These are phyloP conservation scores for Globodera rostochiensis DNA, from an alignment of 1,140 invertebrate species.

Conservation along the genomic window DNA sequence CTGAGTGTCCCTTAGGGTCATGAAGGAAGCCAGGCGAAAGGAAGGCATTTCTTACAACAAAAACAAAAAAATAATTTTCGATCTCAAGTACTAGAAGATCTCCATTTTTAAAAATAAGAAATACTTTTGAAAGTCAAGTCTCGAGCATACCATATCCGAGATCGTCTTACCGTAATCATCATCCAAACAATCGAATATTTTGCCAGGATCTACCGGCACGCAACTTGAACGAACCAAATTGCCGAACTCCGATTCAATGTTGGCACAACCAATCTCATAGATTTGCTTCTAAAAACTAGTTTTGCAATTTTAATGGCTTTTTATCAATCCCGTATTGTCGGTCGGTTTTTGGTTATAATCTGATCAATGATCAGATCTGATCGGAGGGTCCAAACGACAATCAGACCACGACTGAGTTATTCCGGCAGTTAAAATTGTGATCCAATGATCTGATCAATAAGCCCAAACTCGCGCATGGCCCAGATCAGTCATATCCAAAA, in stretches of 20 bases:
- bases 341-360: no score
- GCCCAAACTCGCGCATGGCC: no score
- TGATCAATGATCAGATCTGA: no score
- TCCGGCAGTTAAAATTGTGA: no score
- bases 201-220: constrained; percentile 45
- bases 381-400: no score
- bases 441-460: no score
- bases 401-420: no score
- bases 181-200: constrained; percentile 54
- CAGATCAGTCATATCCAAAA: background rate
- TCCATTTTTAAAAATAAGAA: no score
- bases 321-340: background rate
- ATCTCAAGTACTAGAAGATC: no score
- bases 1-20: constrained; percentile 51
- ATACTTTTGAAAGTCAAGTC: no score
- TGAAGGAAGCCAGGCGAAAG: constrained; percentile 42
- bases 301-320: background rate
- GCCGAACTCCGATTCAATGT: constrained; percentile 60
- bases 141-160: background rate
- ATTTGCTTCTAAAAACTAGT: constrained; percentile 46
- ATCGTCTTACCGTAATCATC: constrained; percentile 56
- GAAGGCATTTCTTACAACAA: constrained; percentile 53
- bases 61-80: background rate
- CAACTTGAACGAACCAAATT: constrained; percentile 51
- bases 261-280: constrained; percentile 55